Percentiles rank a stretch among this genome's conserved stretches.
Evolutionary conservation across 1,140 invertebrate species (phyloP).

Genomic region (Hyles vespertilio): DNA sequence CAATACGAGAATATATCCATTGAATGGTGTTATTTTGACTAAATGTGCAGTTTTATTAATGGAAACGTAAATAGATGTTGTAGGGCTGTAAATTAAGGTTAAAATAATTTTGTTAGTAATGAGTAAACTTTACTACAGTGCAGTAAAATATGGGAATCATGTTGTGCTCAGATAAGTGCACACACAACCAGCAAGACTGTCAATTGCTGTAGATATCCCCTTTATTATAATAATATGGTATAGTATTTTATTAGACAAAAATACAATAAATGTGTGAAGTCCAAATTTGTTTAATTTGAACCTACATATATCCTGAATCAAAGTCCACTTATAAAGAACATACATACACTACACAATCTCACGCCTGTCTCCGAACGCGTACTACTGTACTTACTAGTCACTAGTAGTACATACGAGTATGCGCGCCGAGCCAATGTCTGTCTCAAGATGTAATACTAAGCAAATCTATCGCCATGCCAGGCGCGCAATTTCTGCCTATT

Average conservation of each 20-base stretch:
- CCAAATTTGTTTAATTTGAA: conserved; percentile 42
- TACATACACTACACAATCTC: too few relatives aligned
- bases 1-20: conserved; percentile 60
- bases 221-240: conserved; percentile 68
- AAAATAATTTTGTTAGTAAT: conserved; percentile 46
- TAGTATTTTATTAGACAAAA: conserved; percentile 75
- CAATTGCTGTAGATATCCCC: conserved; percentile 72
- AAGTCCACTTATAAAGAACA: too few relatives aligned
- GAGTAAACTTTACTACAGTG: conserved; percentile 35
- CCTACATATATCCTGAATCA: not conserved
- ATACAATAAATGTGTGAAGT: conserved; percentile 76
- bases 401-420: too few relatives aligned
- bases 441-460: too few relatives aligned
- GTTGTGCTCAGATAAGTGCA: conserved; percentile 55
- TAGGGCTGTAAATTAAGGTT: conserved; percentile 68
- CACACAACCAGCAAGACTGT: conserved; percentile 71
- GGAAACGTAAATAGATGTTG: conserved; percentile 36
- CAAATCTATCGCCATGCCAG: too few relatives aligned
- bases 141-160: conserved; percentile 44
- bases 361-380: too few relatives aligned
- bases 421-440: too few relatives aligned
- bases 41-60: conserved; percentile 42
- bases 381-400: too few relatives aligned
- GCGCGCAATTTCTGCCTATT: too few relatives aligned
- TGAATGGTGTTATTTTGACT: conserved; percentile 54